Percentiles rank a stretch among this genome's conserved stretches.
phyloP scores from a whole-genome alignment of 2,888 invertebrate genomes.

The Spilosoma lubricipeda region DNA sequence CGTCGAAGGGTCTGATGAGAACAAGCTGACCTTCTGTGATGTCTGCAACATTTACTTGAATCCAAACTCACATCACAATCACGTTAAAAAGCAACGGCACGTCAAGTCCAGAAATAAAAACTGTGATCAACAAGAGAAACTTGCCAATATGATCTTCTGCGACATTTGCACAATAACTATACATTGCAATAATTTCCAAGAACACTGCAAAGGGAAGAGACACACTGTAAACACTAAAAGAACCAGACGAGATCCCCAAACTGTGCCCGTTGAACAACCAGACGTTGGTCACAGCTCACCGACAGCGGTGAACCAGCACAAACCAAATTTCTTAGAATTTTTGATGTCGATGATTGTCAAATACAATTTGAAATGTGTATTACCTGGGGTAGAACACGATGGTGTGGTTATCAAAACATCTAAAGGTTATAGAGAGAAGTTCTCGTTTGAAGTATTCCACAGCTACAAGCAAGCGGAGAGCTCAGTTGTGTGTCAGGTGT shows the following conservation, averaged over 20 bases:
- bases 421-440: neutral
- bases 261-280: no score
- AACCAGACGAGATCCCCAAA: neutral
- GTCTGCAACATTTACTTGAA: neutral
- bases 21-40: neutral
- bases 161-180: neutral
- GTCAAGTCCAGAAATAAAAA: neutral
- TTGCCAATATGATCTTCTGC: neutral
- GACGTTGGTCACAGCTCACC: neutral
- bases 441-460: neutral
- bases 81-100: neutral
- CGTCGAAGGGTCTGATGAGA: neutral
- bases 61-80: neutral
- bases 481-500: neutral
- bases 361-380: neutral
- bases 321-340: neutral
- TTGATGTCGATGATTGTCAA: neutral
- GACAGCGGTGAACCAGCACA: neutral
- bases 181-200: neutral
- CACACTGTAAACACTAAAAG: neutral
- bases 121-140: neutral
- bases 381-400: neutral
- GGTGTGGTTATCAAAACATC: neutral
- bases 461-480: conserved; percentile 2
- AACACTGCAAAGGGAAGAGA: neutral